Conservation (phyloP, 2,113 vertebrate species). For the Pseudopipra pipra region DNA sequence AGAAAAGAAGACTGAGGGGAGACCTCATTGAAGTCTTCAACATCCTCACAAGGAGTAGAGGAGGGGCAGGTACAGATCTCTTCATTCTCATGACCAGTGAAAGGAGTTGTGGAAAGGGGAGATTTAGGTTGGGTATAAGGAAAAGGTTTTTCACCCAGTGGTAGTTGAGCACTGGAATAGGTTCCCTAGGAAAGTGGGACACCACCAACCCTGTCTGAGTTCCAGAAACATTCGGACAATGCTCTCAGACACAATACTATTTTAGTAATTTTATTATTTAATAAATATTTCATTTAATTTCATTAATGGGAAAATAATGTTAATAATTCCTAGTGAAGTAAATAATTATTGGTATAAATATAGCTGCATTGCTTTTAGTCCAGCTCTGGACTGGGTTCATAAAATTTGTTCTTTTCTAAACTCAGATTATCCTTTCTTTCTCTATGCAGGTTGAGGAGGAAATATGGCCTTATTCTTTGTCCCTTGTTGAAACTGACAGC, state of each 20-base stretch:
- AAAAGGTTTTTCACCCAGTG: not conserved
- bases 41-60: accelerated
- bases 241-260: not conserved
- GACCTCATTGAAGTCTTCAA: not conserved
- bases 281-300: not conserved
- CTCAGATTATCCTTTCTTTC: not conserved
- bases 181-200: not conserved
- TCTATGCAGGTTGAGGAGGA: not conserved
- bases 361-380: not conserved
- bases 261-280: not conserved
- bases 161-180: not conserved
- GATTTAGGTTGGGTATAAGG: not conserved
- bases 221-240: not conserved
- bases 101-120: not conserved
- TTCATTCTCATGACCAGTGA: not conserved
- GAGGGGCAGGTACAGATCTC: too few species aligned
- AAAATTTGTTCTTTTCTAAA: not conserved
- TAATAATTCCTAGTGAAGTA: not conserved
- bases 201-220: not conserved
- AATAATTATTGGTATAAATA: not conserved
- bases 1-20: not conserved
- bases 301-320: not conserved
- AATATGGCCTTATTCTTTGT: not conserved
- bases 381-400: accelerated
- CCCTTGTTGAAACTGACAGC: not conserved